Evolutionary conservation across 2,797 vertebrate genomes (phyloP).

Genomic region (Lophotriccus pileatus): DNA sequence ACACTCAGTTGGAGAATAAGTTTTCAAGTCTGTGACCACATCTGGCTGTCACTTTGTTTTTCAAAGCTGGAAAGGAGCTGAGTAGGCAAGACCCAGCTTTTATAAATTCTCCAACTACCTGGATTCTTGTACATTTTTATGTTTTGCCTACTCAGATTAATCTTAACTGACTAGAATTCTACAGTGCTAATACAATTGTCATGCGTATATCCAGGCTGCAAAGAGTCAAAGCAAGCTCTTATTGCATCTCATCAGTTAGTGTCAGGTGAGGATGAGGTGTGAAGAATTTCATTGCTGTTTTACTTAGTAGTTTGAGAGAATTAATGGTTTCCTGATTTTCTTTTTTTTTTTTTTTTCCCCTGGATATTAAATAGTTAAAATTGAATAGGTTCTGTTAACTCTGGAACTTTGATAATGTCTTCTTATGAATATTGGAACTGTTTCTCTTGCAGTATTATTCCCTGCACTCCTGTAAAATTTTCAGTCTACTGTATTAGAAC

Average conservation of each 20-base stretch:
- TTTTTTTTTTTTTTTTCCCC: rapidly evolving
- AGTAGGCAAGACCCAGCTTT: not conserved
- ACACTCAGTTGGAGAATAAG: not conserved
- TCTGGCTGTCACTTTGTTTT: not conserved
- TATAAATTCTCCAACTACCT: not conserved
- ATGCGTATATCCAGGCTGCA: not conserved
- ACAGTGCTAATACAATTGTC: not conserved
- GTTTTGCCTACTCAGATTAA: not conserved
- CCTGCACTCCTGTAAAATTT: not conserved
- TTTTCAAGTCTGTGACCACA: not conserved
- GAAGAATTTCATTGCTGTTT: not conserved
- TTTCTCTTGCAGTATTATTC: not conserved
- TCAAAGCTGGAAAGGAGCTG: not conserved
- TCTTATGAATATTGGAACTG: not conserved
- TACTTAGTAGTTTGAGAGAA: not conserved
- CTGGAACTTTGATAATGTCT: not conserved
- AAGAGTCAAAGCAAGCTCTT: not conserved
- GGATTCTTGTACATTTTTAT: not conserved
- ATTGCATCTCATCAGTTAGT: not conserved
- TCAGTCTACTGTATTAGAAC: not conserved
- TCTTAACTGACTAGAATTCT: not conserved
- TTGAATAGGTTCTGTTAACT: not conserved
- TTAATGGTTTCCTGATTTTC: not conserved
- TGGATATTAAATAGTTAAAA: not conserved
- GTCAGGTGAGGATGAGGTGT: not conserved